These are phyloP conservation scores for Argyresthia albistria DNA, from an alignment of 2,888 invertebrate genomes.

Conservation along the genomic window DNA sequence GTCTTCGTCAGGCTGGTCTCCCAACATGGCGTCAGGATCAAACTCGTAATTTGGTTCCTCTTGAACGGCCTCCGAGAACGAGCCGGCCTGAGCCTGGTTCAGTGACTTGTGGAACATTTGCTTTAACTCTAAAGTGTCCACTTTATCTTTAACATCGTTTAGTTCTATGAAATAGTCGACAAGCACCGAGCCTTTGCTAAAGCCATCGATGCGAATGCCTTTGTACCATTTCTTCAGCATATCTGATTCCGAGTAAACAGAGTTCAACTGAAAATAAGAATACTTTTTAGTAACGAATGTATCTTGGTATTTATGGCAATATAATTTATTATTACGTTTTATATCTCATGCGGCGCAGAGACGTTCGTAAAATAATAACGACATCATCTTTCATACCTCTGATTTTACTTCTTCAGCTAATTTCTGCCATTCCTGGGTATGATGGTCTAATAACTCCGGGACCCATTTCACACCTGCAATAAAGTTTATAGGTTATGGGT, in stretches of 20 bases:
- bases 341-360: neutral
- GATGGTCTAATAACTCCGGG: constrained; percentile 87
- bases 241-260: constrained; percentile 83
- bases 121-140: constrained; percentile 82
- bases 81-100: constrained; percentile 60
- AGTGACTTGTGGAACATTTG: constrained; percentile 77
- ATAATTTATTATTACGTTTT: neutral
- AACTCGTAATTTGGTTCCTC: constrained; percentile 29
- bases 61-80: constrained; percentile 47
- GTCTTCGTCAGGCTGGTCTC: constrained; percentile 62
- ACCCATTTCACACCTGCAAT: constrained; percentile 80
- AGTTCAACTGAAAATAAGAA: constrained; percentile 78
- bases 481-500: neutral
- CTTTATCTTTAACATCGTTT: constrained; percentile 78
- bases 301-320: neutral
- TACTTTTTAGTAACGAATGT: neutral
- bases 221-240: constrained; percentile 86
- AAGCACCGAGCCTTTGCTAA: constrained; percentile 88
- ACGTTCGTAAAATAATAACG: neutral
- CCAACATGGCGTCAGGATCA: constrained; percentile 55
- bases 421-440: constrained; percentile 89
- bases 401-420: constrained; percentile 85
- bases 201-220: constrained; percentile 88
- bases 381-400: constrained; percentile 68
- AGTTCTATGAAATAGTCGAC: constrained; percentile 92